A percentile compares a stretch with the other conserved stretches of the same genome.
These are phyloP conservation scores for Metridium senile DNA, from an alignment of 92 coral and sea anemone genomes.

Conservation along the genomic window DNA sequence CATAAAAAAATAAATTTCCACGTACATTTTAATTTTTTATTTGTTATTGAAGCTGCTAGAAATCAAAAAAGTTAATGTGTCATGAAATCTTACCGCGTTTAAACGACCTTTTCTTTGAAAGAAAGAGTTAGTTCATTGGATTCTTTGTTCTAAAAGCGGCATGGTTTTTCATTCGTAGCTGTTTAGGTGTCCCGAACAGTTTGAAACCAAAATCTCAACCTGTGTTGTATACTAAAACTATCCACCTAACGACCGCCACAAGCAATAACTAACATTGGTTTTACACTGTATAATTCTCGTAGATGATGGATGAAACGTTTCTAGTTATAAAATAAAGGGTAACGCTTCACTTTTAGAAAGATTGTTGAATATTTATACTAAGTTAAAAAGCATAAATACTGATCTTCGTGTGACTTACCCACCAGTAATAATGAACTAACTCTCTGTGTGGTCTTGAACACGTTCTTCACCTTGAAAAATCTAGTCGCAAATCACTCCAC, in stretches of 20 bases:
- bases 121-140: background rate
- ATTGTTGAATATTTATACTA: too few species aligned
- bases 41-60: background rate
- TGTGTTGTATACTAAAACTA: background rate
- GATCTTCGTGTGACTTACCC: background rate
- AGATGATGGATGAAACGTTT: too few species aligned
- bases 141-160: background rate
- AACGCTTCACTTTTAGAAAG: too few species aligned
- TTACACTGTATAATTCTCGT: too few species aligned
- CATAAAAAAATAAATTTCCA: background rate
- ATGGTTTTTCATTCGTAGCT: background rate
- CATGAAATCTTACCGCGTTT: too few species aligned
- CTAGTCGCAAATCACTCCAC: background rate
- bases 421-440: background rate
- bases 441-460: background rate
- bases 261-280: too few species aligned
- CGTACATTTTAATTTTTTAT: background rate
- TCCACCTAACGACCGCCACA: background rate
- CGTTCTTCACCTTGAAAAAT: background rate
- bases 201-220: background rate
- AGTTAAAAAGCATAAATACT: background rate
- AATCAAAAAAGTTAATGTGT: too few species aligned
- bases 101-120: background rate
- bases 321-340: too few species aligned
- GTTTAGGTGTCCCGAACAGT: background rate